These are phyloP conservation scores for Ips typographus DNA, from an alignment of 1,140 invertebrate species.

Conservation along the genomic window DNA sequence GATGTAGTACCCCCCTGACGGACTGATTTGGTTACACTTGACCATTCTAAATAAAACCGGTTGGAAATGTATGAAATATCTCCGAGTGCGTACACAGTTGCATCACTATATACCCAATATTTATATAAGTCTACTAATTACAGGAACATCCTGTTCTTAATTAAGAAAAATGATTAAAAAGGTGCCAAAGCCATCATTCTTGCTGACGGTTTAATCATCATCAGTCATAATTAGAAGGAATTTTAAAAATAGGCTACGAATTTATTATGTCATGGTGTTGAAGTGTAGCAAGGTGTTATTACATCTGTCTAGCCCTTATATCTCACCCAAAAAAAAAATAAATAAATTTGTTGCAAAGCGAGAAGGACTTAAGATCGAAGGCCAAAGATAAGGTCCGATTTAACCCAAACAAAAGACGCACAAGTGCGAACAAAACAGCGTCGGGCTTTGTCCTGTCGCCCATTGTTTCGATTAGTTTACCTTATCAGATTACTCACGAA, in stretches of 20 bases:
- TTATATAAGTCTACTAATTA: conserved; percentile 3
- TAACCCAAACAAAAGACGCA: conserved; percentile 6
- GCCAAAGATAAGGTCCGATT: background rate
- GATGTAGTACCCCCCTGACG: too few species aligned
- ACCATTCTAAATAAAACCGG: too few species aligned
- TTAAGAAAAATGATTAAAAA: conserved; percentile 5
- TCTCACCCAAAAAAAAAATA: too few species aligned
- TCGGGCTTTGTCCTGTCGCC: conserved; percentile 9
- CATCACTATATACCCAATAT: background rate
- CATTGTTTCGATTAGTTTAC: conserved; percentile 10
- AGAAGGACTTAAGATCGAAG: background rate
- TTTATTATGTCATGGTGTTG: background rate
- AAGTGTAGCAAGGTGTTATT: too few species aligned
- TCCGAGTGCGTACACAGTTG: too few species aligned
- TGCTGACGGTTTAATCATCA: conserved; percentile 1
- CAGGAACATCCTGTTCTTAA: background rate
- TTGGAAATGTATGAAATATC: too few species aligned
- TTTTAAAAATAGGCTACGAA: background rate
- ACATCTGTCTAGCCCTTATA: too few species aligned
- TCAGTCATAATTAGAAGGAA: background rate
- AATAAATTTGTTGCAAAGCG: too few species aligned
- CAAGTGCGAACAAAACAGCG: conserved; percentile 15
- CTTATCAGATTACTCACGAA: conserved; percentile 9
- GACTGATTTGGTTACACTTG: too few species aligned
- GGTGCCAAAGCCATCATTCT: conserved; percentile 4